phyloP scores from a whole-genome alignment of 37 sponge, comb jelly and placozoan species.

The Geodia barretti region DNA sequence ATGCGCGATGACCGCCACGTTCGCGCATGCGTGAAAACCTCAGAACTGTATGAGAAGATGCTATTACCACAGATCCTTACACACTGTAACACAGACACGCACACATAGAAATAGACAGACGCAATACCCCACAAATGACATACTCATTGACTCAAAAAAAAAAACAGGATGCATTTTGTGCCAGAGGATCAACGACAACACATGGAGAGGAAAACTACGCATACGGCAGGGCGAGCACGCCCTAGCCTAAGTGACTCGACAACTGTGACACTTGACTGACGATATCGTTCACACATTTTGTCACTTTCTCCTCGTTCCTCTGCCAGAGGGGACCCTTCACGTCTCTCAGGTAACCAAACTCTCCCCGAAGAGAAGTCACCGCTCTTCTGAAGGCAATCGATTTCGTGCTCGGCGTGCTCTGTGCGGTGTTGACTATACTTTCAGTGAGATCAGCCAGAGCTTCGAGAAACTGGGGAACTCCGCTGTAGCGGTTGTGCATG shows the following conservation, averaged over 20 bases:
- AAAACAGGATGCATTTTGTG: neutral
- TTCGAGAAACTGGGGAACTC: conserved; percentile 19
- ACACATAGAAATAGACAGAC: neutral
- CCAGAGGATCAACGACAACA: neutral
- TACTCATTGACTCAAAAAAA: too few species aligned
- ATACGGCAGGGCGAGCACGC: neutral
- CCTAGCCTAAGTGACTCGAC: conserved; percentile 10
- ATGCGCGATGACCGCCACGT: too few species aligned
- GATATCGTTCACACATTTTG: conserved; percentile 8
- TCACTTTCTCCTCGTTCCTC: conserved; percentile 15
- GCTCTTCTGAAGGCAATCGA: neutral
- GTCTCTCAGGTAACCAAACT: conserved; percentile 21
- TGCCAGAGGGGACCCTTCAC: conserved; percentile 24
- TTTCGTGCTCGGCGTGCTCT: neutral
- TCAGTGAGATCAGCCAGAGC: conserved; percentile 9
- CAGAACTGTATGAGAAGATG: too few species aligned
- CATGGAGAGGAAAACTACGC: too few species aligned
- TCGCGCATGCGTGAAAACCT: too few species aligned
- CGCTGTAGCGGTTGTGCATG: neutral
- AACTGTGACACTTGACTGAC: neutral
- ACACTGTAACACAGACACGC: neutral
- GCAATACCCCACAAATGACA: neutral
- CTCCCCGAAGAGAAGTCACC: conserved; percentile 4
- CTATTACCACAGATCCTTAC: too few species aligned
- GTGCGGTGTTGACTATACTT: conserved; percentile 14